Conservation (phyloP, 2,888 invertebrate genomes). For the Trilocha varians region DNA sequence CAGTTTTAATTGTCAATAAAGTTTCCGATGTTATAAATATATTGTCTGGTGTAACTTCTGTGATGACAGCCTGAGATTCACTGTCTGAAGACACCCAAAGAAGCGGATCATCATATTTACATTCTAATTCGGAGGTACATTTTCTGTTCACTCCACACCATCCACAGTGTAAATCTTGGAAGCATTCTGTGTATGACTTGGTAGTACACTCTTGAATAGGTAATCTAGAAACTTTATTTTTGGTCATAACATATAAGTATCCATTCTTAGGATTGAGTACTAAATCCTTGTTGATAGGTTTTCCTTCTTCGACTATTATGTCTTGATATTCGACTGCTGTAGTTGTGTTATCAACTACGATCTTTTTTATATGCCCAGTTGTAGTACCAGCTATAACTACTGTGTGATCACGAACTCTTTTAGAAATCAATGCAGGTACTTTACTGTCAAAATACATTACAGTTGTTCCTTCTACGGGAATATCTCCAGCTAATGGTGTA, state of each 20-base stretch:
- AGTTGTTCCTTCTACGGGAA: not conserved
- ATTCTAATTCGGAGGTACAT: not conserved
- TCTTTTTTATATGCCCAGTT: not conserved
- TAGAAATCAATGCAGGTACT: not conserved
- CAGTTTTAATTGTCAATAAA: not conserved
- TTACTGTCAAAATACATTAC: not conserved
- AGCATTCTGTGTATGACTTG: not conserved
- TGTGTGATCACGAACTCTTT: not conserved
- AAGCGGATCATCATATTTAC: not conserved
- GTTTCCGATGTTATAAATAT: not conserved
- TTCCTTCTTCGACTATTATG: not conserved
- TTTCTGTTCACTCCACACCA: not conserved
- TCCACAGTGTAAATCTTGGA: not conserved
- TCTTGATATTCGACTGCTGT: not conserved
- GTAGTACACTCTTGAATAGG: not conserved
- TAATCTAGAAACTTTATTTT: not conserved
- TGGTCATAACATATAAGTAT: not conserved
- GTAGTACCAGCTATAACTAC: not conserved
- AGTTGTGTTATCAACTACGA: not conserved
- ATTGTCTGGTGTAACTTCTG: not conserved
- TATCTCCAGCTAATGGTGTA: not conserved
- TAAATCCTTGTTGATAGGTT: not conserved
- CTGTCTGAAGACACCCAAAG: not conserved
- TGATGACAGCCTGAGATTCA: not conserved
- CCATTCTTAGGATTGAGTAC: not conserved